Evolutionary conservation across 2,113 vertebrate species (phyloP).

Genomic region (Hiodon tergisus): DNA sequence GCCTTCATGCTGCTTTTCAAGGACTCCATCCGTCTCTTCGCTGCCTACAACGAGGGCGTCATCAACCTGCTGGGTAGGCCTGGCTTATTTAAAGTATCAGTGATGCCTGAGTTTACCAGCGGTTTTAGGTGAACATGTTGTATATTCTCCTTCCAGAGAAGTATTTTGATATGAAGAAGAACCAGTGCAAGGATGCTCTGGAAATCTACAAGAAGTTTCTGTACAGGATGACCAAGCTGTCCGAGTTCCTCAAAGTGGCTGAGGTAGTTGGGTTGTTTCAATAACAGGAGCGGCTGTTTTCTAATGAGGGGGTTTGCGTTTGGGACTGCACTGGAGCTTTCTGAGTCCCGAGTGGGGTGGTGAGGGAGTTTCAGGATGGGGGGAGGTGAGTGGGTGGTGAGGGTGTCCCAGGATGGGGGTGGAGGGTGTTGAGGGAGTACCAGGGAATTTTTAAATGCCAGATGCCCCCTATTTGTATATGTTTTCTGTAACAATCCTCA

Average conservation of each 20-base stretch:
- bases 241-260: slow-evolving; percentile 93
- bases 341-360: no score
- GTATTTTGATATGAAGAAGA: slow-evolving; percentile 98
- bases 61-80: slow-evolving; percentile 88
- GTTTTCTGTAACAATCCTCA: no score
- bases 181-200: slow-evolving; percentile 92
- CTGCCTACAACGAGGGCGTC: slow-evolving; percentile 93
- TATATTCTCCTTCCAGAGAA: slow-evolving; percentile 68
- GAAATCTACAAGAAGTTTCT: slow-evolving; percentile 96
- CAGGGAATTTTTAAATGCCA: no score
- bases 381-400: no score
- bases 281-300: no score
- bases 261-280: slow-evolving; percentile 67
- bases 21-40: slow-evolving; percentile 92
- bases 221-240: slow-evolving; percentile 92
- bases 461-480: no score
- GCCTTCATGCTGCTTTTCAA: slow-evolving; percentile 96
- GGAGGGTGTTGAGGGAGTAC: no score
- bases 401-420: no score
- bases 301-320: no score
- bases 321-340: no score
- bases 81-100: not conserved
- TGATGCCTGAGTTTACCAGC: not conserved
- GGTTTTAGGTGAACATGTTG: not conserved
- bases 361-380: no score